Conservation (phyloP, 2,888 invertebrate species). For the Himalopsyche tibetana region DNA sequence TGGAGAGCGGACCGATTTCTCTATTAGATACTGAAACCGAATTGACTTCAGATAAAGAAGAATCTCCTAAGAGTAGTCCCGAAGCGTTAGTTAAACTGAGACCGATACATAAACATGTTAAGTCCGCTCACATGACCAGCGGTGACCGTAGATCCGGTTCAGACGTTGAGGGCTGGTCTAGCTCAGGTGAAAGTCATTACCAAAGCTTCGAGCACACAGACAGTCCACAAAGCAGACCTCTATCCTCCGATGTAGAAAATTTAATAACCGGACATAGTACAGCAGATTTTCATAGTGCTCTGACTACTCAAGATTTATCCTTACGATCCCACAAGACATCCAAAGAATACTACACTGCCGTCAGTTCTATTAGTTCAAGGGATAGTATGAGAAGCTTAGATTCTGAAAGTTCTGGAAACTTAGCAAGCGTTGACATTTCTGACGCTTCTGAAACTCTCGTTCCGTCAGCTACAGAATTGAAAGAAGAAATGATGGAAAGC, state of each 20-base stretch:
- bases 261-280: conserved; percentile 84
- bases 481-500: conserved; percentile 83
- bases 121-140: conserved; percentile 73
- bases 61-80: conserved; percentile 75
- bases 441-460: conserved; percentile 95
- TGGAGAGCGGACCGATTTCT: conserved; percentile 76
- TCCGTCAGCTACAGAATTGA: conserved; percentile 90
- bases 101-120: conserved; percentile 73
- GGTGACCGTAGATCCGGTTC: conserved; percentile 85
- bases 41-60: conserved; percentile 73
- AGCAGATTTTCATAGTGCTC: conserved; percentile 91
- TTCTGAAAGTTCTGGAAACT: conserved; percentile 91
- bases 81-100: conserved; percentile 70
- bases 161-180: conserved; percentile 88
- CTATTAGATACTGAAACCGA: conserved; percentile 76
- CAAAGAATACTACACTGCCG: conserved; percentile 91
- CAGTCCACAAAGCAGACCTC: conserved; percentile 84
- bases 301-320: conserved; percentile 87
- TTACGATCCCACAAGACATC: conserved; percentile 85
- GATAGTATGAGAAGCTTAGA: conserved; percentile 94
- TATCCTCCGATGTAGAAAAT: conserved; percentile 92
- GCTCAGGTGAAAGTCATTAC: conserved; percentile 92
- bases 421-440: conserved; percentile 93
- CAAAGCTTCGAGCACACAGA: conserved; percentile 91
- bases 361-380: conserved; percentile 90